A percentile compares a stretch with the other conserved stretches of the same genome.
phyloP scores from a whole-genome alignment of 2,113 vertebrate species.

The Garra rufa region DNA sequence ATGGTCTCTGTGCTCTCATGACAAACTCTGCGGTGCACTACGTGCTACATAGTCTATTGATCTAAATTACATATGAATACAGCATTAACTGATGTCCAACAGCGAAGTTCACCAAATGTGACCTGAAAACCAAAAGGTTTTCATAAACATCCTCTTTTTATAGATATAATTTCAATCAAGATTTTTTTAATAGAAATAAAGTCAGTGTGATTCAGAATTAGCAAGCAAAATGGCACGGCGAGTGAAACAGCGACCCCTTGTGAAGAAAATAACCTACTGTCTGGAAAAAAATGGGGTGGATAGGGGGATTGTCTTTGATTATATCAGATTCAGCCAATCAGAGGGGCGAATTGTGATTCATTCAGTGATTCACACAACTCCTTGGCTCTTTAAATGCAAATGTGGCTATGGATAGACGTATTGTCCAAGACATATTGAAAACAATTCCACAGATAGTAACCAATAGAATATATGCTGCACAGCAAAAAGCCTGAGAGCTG shows the following conservation, averaged over 20 bases:
- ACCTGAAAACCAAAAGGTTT: neutral
- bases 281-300: neutral
- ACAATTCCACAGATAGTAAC: neutral
- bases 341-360: neutral
- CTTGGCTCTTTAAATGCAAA: constrained; percentile 25
- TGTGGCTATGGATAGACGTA: neutral
- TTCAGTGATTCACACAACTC: neutral
- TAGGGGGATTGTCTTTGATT: neutral
- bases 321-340: neutral
- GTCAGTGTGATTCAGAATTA: neutral
- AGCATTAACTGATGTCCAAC: neutral
- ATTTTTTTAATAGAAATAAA: no score
- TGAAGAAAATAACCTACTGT: constrained; percentile 16
- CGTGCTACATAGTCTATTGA: neutral
- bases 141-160: neutral
- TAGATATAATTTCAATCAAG: neutral
- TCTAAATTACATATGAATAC: neutral
- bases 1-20: neutral
- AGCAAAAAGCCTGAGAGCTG: neutral
- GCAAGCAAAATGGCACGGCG: neutral
- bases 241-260: constrained; percentile 16
- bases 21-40: constrained; percentile 2
- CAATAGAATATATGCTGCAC: neutral
- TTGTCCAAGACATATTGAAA: neutral
- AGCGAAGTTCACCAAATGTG: neutral